Percentiles rank a stretch among this genome's conserved stretches.
Evolutionary conservation across 1,140 invertebrate species (phyloP).

Genomic region (Rhagoletis pomonella): DNA sequence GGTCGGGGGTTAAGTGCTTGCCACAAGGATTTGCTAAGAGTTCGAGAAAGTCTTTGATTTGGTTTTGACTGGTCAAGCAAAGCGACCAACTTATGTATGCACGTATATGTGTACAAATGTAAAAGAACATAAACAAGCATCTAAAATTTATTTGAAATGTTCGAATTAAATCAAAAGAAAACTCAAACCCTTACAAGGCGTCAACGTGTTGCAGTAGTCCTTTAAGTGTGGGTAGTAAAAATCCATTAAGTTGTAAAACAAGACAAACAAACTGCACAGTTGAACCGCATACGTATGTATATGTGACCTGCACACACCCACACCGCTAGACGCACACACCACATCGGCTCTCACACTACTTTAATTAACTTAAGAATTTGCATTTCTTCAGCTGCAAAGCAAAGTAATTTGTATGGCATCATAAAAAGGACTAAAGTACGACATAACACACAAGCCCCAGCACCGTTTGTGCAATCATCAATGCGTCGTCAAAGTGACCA

Average conservation of each 20-base stretch:
- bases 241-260: constrained; percentile 56
- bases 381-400: constrained; percentile 40
- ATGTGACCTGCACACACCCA: constrained; percentile 1
- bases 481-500: constrained; percentile 70
- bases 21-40: constrained; percentile 49
- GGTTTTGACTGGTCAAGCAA: constrained; percentile 10
- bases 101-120: not conserved
- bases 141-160: constrained; percentile 49
- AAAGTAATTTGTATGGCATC: not conserved
- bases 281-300: not conserved
- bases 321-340: constrained; percentile 15
- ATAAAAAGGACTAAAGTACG: constrained; percentile 5
- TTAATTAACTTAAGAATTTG: constrained; percentile 55
- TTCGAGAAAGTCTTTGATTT: constrained; percentile 23
- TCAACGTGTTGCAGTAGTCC: not conserved
- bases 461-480: constrained; percentile 36
- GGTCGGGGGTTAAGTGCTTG: constrained; percentile 4
- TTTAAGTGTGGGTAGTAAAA: not conserved
- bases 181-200: constrained; percentile 32
- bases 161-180: constrained; percentile 52
- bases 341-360: not conserved
- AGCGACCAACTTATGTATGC: not conserved
- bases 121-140: not conserved
- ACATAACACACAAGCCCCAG: not conserved
- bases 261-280: constrained; percentile 39